Conservation (phyloP, 1,140 invertebrate genomes). For the Samia ricini region DNA sequence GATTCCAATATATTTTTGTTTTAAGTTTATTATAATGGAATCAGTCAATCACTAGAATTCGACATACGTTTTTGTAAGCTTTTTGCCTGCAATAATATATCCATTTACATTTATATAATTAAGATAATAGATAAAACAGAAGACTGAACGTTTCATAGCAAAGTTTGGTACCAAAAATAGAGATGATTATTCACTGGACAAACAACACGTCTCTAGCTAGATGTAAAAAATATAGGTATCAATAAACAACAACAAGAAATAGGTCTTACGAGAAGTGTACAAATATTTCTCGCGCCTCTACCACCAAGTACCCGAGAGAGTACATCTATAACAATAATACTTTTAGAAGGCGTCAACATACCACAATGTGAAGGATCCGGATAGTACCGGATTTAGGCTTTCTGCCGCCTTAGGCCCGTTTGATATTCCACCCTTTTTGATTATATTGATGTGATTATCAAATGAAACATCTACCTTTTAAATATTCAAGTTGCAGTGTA, state of each 20-base stretch:
- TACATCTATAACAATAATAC: slow-evolving; percentile 76
- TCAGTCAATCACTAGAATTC: slow-evolving; percentile 23
- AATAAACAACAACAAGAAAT: slow-evolving; percentile 76
- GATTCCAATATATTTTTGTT: not conserved
- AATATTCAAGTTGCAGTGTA: too few relatives aligned
- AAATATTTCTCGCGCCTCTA: slow-evolving; percentile 72
- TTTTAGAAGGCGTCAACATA: slow-evolving; percentile 73
- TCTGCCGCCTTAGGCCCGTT: too few relatives aligned
- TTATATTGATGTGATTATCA: too few relatives aligned
- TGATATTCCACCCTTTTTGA: too few relatives aligned
- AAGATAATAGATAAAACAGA: slow-evolving; percentile 24
- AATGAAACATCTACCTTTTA: too few relatives aligned
- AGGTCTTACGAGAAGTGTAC: slow-evolving; percentile 74
- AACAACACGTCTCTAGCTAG: slow-evolving; percentile 73
- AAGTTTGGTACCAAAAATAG: slow-evolving; percentile 75
- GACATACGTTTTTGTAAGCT: slow-evolving; percentile 12
- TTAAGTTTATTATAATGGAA: slow-evolving; percentile 1
- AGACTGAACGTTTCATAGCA: slow-evolving; percentile 47
- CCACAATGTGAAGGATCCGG: slow-evolving; percentile 62
- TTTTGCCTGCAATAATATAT: not conserved
- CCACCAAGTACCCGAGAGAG: slow-evolving; percentile 49
- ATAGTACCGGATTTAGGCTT: too few relatives aligned
- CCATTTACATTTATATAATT: not conserved
- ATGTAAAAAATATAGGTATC: slow-evolving; percentile 76
- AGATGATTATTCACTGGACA: slow-evolving; percentile 72